Conservation (phyloP, 2,888 invertebrate species). For the Cantharis lateralis region DNA sequence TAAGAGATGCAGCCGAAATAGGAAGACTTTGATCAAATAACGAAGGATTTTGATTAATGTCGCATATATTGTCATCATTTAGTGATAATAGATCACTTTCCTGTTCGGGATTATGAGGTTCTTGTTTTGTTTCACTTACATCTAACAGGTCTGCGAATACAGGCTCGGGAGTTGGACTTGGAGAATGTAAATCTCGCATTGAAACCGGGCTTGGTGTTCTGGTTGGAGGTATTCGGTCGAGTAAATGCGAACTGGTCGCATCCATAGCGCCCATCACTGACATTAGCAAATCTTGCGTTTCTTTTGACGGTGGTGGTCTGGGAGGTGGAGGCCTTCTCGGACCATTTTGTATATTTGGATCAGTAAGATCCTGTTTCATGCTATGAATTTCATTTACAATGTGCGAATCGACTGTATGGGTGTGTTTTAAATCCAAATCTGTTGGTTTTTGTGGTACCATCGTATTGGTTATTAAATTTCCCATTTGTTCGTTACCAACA, state of each 20-base stretch:
- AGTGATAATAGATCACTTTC: constrained; percentile 43
- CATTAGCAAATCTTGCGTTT: constrained; percentile 83
- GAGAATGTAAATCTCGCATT: constrained; percentile 79
- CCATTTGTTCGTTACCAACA: constrained; percentile 53
- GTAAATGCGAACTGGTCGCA: constrained; percentile 80
- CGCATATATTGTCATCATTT: constrained; percentile 47
- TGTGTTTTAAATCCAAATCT: constrained; percentile 53
- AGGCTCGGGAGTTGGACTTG: constrained; percentile 79
- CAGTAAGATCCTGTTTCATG: constrained; percentile 37
- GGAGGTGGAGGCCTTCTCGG: constrained; percentile 60
- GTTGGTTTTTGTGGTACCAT: constrained; percentile 52
- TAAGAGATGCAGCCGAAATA: not conserved
- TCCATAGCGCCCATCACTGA: constrained; percentile 89
- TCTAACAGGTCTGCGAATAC: constrained; percentile 68
- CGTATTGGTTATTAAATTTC: constrained; percentile 30
- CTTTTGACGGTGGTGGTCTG: constrained; percentile 69
- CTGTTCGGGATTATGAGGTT: constrained; percentile 18
- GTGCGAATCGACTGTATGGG: constrained; percentile 43
- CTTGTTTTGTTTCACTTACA: constrained; percentile 57
- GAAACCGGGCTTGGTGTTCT: constrained; percentile 87
- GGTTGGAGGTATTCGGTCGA: constrained; percentile 83
- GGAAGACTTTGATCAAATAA: constrained; percentile 7
- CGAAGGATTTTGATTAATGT: constrained; percentile 55
- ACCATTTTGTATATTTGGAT: constrained; percentile 44
- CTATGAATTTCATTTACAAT: constrained; percentile 35